Conservation (phyloP, 1,140 invertebrate genomes). For the Trigoniulus corallinus region DNA sequence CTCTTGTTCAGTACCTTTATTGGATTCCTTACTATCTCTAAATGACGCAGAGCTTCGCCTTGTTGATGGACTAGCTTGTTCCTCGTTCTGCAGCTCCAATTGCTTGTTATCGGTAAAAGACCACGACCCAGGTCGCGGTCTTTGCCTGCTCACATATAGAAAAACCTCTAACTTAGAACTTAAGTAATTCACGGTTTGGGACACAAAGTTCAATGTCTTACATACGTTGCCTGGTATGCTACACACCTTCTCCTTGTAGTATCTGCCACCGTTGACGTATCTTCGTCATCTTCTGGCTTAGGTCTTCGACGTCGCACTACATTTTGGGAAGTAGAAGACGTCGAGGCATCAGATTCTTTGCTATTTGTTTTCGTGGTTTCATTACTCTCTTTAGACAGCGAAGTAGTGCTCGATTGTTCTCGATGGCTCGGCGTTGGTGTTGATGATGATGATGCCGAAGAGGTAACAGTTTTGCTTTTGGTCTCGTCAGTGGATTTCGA, state of each 20-base stretch:
- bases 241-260: too few species aligned
- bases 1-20: not conserved
- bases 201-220: not conserved
- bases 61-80: not conserved
- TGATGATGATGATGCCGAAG: not conserved
- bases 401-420: not conserved
- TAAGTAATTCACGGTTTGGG: not conserved
- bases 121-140: not conserved
- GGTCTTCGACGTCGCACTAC: conserved; percentile 13
- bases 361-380: too few species aligned
- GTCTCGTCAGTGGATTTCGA: not conserved
- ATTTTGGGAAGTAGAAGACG: not conserved
- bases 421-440: not conserved
- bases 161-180: not conserved
- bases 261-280: not conserved
- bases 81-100: not conserved
- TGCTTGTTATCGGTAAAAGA: not conserved
- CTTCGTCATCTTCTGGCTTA: not conserved
- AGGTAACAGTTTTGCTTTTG: not conserved
- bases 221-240: too few species aligned
- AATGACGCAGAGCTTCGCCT: not conserved
- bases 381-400: too few species aligned
- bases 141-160: not conserved
- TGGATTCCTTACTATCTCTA: not conserved
- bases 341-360: too few species aligned